Evolutionary conservation across 2,888 invertebrate species (phyloP), one percentile per base, ranked within the genome.

Genomic region (Philereme transversata): DNA sequence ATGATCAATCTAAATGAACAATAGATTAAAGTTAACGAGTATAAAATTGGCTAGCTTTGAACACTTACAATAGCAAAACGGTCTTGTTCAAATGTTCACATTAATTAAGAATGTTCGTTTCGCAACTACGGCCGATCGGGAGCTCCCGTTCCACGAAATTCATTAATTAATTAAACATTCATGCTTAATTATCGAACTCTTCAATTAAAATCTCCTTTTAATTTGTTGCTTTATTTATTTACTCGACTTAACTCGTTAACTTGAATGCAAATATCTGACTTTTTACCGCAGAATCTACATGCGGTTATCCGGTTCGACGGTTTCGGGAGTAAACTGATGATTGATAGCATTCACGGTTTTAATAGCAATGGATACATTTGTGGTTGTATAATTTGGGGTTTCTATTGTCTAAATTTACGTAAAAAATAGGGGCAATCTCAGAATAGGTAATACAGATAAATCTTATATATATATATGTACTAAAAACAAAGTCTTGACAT

Each of bases 171-270:
- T 88, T 86, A 69, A 90, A 90, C 86, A 90, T 88, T 88, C 87
- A 88, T 85, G 86, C 84, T 88, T 89, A 87, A 90, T 90, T 91
- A 91, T 89, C 83, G 86, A 82, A 83, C 86, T 87, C 86, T 87
- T 87, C 85, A 90, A 88, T 90, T 88, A 83, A 87, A 80, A 87
- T 76, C 83, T 78, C 75, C 79, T 82, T 87, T 87, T 82, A 85
- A 87, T 88, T 88, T 86, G 86, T 86, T 84, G 79, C 78, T 86
- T 87, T 87, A 85, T 87, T 88, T 87, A 82, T 83, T 76, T 78
- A 75, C 72, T 73, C 68, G 71, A 74, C 73, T 68, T 75, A 72
- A 74, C 69, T 73, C 72, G 76, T 77, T 77, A 78, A 76, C 73
- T 74, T 76, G 73, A 75, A 75, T 77, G 77, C 76, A 79, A 82